phyloP scores from a whole-genome alignment of 2,113 vertebrate genomes.

The Erpornis zantholeuca region DNA sequence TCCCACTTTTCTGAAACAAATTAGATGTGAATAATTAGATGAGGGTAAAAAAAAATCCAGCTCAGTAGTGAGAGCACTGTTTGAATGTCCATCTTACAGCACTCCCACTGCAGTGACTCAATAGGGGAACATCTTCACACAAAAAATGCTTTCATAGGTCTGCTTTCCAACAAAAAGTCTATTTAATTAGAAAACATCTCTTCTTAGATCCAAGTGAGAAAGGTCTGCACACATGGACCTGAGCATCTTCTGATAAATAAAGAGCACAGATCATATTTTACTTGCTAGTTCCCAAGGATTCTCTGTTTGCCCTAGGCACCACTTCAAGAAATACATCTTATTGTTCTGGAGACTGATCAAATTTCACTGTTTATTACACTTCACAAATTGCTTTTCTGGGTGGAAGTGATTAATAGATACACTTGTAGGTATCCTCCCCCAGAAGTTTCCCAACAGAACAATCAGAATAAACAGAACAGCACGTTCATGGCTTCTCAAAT shows the following conservation, averaged over 20 bases:
- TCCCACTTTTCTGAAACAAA: not conserved
- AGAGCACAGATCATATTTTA: not conserved
- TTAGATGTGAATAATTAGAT: not conserved
- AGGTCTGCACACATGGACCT: not conserved
- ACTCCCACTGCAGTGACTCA: not conserved
- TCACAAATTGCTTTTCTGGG: not conserved
- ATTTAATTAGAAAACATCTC: not conserved
- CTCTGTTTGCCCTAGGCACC: not conserved
- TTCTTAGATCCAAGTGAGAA: not conserved
- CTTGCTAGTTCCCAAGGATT: not conserved
- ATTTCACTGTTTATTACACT: not conserved
- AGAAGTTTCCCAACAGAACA: constrained; percentile 8
- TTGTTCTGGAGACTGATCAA: not conserved
- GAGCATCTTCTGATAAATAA: not conserved
- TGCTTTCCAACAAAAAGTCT: not conserved
- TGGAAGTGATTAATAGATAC: constrained; percentile 6
- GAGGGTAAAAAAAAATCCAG: not conserved
- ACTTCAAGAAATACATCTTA: not conserved
- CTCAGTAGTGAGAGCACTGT: not conserved
- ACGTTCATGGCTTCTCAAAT: not conserved
- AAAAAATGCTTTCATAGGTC: not conserved
- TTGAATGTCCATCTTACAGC: not conserved
- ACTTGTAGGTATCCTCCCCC: not conserved
- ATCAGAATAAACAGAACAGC: not conserved
- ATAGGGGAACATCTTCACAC: not conserved